A percentile compares a stretch with the other conserved stretches of the same genome.
Evolutionary conservation across 1,140 invertebrate genomes (phyloP).

Genomic region (Zophobas atratus): DNA sequence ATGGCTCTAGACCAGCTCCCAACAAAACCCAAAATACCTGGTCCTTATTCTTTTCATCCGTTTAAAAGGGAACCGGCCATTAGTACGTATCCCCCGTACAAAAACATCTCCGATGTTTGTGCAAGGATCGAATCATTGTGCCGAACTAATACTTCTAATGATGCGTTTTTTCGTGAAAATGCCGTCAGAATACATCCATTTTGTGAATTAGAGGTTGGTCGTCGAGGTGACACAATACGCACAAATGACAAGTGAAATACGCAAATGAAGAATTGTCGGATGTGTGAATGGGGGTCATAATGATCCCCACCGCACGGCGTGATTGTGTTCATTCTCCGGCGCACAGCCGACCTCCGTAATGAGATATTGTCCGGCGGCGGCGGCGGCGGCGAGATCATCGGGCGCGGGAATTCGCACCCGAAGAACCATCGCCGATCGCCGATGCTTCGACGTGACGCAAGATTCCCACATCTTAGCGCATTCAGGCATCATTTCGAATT

Average conservation of each 20-base stretch:
- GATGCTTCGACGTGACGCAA: conserved; percentile 11
- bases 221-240: conserved; percentile 65
- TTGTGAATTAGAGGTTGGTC: conserved; percentile 49
- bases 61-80: conserved; percentile 16
- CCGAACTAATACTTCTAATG: conserved; percentile 45
- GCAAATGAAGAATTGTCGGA: conserved; percentile 72
- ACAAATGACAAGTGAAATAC: conserved; percentile 72
- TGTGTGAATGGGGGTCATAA: conserved; percentile 67
- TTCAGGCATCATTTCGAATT: too few species aligned
- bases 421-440: conserved; percentile 18
- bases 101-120: conserved; percentile 29
- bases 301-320: conserved; percentile 64
- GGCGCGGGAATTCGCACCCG: conserved; percentile 39
- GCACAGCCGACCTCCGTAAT: conserved; percentile 59
- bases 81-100: conserved; percentile 14
- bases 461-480: too few species aligned
- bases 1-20: conserved; percentile 40
- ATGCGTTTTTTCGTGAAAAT: conserved; percentile 33
- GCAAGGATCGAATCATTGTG: conserved; percentile 23
- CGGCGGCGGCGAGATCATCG: conserved; percentile 7
- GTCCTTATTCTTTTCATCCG: conserved; percentile 22
- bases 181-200: conserved; percentile 29
- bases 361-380: conserved; percentile 63
- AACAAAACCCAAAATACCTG: conserved; percentile 46
- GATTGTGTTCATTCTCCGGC: conserved; percentile 61